phyloP scores from a whole-genome alignment of 2,888 invertebrate species.

The Sepioteuthis lessoniana region DNA sequence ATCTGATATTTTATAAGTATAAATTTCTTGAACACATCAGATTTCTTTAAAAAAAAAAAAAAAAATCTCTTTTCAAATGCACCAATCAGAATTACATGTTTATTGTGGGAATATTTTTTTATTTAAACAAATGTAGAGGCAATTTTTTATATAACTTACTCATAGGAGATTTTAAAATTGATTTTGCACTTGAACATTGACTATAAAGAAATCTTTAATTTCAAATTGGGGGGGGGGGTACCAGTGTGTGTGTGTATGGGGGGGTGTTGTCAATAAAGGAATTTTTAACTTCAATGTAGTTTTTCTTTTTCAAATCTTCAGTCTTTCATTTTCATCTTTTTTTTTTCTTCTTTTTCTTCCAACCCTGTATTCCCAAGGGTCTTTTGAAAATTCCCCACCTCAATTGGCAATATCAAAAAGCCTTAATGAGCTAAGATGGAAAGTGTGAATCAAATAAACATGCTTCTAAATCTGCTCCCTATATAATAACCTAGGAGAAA shows the following conservation, averaged over 20 bases:
- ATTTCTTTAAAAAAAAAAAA: background rate
- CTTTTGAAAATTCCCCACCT: background rate
- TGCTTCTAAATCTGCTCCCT: background rate
- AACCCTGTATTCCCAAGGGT: background rate
- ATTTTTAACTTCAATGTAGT: background rate
- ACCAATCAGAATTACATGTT: background rate
- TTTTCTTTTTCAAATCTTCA: background rate
- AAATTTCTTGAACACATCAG: background rate
- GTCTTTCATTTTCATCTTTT: background rate
- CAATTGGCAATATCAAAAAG: background rate
- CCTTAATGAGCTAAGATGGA: background rate
- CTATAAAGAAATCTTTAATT: background rate
- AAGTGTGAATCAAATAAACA: background rate
- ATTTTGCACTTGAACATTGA: background rate
- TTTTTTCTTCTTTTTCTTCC: background rate
- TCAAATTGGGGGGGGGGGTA: background rate
- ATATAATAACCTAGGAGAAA: background rate
- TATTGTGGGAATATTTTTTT: background rate
- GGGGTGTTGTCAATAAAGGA: background rate
- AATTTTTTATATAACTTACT: background rate
- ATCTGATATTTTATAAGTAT: too few relatives aligned
- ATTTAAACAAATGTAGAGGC: background rate
- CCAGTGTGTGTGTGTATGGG: background rate
- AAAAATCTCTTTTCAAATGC: background rate
- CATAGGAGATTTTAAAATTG: background rate